These are phyloP conservation scores for Leptoteleia sp. DNA, from an alignment of 1,140 invertebrate species.

Conservation along the genomic window DNA sequence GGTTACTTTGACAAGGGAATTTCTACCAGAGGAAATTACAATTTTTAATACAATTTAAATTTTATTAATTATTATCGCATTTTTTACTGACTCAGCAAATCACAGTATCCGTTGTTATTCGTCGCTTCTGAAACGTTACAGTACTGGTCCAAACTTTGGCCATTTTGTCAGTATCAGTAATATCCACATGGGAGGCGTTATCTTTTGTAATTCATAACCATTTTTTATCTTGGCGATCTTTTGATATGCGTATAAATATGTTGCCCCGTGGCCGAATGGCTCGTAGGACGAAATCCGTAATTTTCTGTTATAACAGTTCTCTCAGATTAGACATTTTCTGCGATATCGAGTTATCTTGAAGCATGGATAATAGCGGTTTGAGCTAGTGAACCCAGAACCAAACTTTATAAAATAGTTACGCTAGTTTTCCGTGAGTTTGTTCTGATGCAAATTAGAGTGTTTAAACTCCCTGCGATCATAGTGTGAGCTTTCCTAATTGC, in stretches of 20 bases:
- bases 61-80: too few relatives aligned
- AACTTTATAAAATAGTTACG: slow-evolving; percentile 45
- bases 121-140: too few relatives aligned
- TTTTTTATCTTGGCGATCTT: background rate
- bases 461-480: slow-evolving; percentile 25
- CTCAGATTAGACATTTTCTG: background rate
- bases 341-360: slow-evolving; percentile 33
- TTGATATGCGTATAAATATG: background rate
- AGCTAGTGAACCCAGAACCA: slow-evolving; percentile 25
- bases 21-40: too few relatives aligned
- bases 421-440: slow-evolving; percentile 44
- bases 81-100: too few relatives aligned
- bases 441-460: slow-evolving; percentile 49
- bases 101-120: too few relatives aligned
- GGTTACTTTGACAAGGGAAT: too few relatives aligned
- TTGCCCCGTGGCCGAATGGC: background rate
- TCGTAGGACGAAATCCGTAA: background rate
- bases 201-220: too few relatives aligned
- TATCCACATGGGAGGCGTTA: too few relatives aligned
- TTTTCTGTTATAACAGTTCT: background rate
- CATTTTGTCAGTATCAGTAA: too few relatives aligned
- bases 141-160: too few relatives aligned
- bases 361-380: slow-evolving; percentile 1
- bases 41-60: too few relatives aligned
- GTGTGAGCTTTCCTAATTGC: slow-evolving; percentile 33